Evolutionary conservation across 2,113 vertebrate species (phyloP).

Genomic region (Pachyramphus minor): DNA sequence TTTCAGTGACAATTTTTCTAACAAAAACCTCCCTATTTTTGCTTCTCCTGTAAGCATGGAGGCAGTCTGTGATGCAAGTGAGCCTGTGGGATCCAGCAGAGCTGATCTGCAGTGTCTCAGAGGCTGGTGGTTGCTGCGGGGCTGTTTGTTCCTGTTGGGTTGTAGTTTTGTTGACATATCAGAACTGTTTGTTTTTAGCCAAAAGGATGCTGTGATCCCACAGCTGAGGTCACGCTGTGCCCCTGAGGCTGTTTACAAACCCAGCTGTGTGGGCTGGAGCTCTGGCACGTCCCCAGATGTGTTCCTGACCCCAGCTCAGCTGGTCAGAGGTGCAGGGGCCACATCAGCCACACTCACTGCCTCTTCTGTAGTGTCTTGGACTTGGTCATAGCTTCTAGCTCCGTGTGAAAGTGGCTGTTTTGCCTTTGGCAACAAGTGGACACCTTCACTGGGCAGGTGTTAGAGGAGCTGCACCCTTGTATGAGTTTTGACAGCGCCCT

Average conservation of each 20-base stretch:
- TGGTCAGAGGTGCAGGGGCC: accelerated
- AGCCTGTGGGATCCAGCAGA: background rate
- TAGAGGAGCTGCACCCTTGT: background rate
- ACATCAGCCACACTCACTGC: accelerated
- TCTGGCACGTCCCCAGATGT: background rate
- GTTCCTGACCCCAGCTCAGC: background rate
- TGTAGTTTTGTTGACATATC: background rate
- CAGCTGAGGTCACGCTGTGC: background rate
- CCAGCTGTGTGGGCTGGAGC: background rate
- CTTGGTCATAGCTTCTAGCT: accelerated
- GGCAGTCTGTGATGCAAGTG: accelerated
- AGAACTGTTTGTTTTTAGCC: background rate
- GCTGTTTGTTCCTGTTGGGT: background rate
- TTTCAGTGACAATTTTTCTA: background rate
- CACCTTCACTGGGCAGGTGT: background rate
- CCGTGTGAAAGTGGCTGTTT: accelerated
- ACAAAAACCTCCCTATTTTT: background rate
- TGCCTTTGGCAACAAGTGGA: no score
- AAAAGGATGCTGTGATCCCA: background rate
- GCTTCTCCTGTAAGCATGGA: background rate
- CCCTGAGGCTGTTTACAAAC: background rate
- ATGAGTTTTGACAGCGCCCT: background rate
- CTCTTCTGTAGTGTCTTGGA: background rate
- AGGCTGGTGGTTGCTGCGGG: background rate
- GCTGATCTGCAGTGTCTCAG: background rate